Evolutionary conservation across 1,140 invertebrate genomes (phyloP), one percentile per base, ranked within the genome.

Genomic region (Diuraphis noxia): DNA sequence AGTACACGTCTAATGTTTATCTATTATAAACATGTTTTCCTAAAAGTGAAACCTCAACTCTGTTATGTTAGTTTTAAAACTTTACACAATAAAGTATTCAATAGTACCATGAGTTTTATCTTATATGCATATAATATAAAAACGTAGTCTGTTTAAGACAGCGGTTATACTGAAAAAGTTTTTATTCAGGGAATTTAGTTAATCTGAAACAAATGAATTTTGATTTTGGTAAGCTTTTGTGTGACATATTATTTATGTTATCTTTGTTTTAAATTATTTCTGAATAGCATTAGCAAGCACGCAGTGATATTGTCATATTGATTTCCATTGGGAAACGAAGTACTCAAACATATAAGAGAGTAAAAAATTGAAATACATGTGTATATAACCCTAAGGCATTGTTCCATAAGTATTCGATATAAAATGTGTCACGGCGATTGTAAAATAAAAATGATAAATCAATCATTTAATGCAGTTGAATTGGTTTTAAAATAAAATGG

Each of bases 161-260:
- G 3, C 10, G n/a, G 56, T 72, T n/a, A 72, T 40, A 82, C 36
- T 2, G 10, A 82, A 40, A 82, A 43, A 82, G 40, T 40, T 82
- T 82, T 43, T 82, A 82, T 41, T 72, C 34, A 72, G 25, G 41
- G 40, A 41, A 41, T 17, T 40, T 41, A 72, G 56, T n/a, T 30
- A 40, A 82, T 30, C 10, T 41, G 34, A 52, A 34, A 87, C 43
- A 34, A 52, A 87, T 38, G 8, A 87, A 87, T 87, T 52, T 46
- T 87, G n/a, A 87, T 49, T 87, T 49, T 36, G 19, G 2, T 10
- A 52, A 49, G 34, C 30, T 36, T 86, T 87, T 34, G 43, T 87
- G 52, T 38, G 34, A 38, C 13, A 87, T 52, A 87, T 87, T 52
- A 87, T 87, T 87, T 87, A 72, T 72, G 13, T n/a, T 72, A 72